phyloP scores from a whole-genome alignment of 2,888 invertebrate species.

The Xylota sylvarum region DNA sequence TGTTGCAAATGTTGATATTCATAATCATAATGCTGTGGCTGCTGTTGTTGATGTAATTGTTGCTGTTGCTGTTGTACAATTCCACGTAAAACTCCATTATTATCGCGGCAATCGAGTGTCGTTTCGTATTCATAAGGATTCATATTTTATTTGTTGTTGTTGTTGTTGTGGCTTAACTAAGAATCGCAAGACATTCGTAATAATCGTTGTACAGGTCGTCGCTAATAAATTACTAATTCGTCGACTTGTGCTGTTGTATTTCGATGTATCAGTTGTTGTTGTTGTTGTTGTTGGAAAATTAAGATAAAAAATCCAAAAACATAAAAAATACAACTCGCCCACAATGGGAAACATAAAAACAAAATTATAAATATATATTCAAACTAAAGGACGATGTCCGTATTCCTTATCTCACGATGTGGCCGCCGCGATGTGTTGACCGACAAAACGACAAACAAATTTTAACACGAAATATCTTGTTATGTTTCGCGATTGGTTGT shows the following conservation, averaged over 20 bases:
- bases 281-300: slow-evolving; percentile 75
- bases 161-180: slow-evolving; percentile 81
- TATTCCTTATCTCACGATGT: slow-evolving; percentile 35
- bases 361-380: slow-evolving; percentile 63
- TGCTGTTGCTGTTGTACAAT: slow-evolving; percentile 80
- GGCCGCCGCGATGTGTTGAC: slow-evolving; percentile 10
- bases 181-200: slow-evolving; percentile 83
- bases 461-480: slow-evolving; percentile 28
- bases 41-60: slow-evolving; percentile 78
- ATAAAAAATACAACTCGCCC: slow-evolving; percentile 72
- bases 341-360: slow-evolving; percentile 72
- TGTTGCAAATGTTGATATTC: slow-evolving; percentile 84
- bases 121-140: slow-evolving; percentile 85
- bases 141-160: slow-evolving; percentile 80
- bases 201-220: slow-evolving; percentile 78
- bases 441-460: background rate
- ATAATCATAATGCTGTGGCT: slow-evolving; percentile 82
- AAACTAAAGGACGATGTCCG: slow-evolving; percentile 49
- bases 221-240: slow-evolving; percentile 8
- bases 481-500: slow-evolving; percentile 57
- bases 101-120: slow-evolving; percentile 85
- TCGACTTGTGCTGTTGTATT: slow-evolving; percentile 5
- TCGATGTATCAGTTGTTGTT: slow-evolving; percentile 47
- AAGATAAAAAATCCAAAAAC: slow-evolving; percentile 75
- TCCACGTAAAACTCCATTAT: slow-evolving; percentile 80